phyloP scores from a whole-genome alignment of 2,888 invertebrate species.

The Drosophila suboccidentalis region DNA sequence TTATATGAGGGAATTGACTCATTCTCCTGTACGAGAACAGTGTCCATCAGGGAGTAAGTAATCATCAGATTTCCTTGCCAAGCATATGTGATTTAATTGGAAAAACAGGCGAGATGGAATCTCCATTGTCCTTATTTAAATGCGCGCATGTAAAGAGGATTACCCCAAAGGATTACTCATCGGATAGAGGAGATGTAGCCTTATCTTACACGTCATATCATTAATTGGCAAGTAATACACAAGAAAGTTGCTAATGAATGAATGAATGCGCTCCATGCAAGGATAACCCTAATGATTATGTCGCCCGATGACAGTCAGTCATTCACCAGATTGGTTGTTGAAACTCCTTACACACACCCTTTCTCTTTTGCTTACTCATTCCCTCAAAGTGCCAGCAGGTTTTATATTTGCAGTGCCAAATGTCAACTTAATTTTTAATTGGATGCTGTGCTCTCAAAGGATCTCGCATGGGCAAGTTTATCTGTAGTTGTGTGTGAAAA shows the following conservation, averaged over 20 bases:
- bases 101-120: conserved; percentile 1
- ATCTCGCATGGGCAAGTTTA: conserved; percentile 20
- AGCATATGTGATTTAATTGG: conserved; percentile 23
- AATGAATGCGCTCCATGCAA: conserved; percentile 22
- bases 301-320: conserved; percentile 1
- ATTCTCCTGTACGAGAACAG: neutral
- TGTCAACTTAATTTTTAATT: conserved; percentile 59
- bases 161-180: conserved; percentile 5
- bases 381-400: neutral
- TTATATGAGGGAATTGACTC: conserved; percentile 4
- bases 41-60: conserved; percentile 4
- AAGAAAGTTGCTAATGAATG: conserved; percentile 25
- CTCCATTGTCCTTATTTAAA: conserved; percentile 6
- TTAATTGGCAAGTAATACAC: conserved; percentile 47
- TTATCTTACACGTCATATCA: conserved; percentile 25
- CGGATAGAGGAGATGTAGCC: neutral
- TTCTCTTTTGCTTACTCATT: too few relatives aligned
- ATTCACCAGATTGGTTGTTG: neutral
- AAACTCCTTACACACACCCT: neutral
- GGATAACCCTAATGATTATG: conserved; percentile 35
- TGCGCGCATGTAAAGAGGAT: conserved; percentile 5
- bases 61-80: conserved; percentile 9
- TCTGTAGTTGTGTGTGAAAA: conserved; percentile 40
- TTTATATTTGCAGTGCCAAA: conserved; percentile 31
- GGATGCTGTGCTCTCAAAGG: conserved; percentile 36